Base-by-base conservation (phyloP, 2,797 vertebrate genomes). In the Adrianichthys oophorus region DNA sequence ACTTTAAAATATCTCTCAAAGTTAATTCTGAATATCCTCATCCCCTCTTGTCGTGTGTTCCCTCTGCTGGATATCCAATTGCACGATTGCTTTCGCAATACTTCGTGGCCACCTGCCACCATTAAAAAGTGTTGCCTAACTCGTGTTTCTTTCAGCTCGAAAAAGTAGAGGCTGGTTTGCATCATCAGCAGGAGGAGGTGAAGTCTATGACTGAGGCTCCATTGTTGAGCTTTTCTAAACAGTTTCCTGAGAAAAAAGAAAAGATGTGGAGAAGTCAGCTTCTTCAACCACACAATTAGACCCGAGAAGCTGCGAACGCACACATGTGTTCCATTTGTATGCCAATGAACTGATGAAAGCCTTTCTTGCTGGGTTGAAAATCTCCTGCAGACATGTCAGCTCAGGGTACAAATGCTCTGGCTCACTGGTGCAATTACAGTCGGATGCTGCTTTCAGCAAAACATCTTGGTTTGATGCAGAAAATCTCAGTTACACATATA, bases 171-270 rank as follows among this genome's bases (percentile, higher is more conserved):
- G 72, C 77, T 83, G 78, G 67, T 82, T 82, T 84, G 70, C 75
- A 81, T 85, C 83, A 86, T 72, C 70, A 68, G 72, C 32, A 52
- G 64, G 63, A 42, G 76, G 79, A 59, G 78, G 76, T 48, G 72
- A 73, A 82, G 79, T 74, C 74, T 83, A 3, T 51, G 74, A 89
- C 85, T 87, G 84, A 83, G 68, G 78, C 65, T 65, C 80, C 63
- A 81, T 86, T 91, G 86, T 88, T 83, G 59, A 79, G 61, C 78
- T 65, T 29, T 75, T 58, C 51, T 19, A 7, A 42, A 47, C 17
- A 54, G 10, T 60, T 73, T 76, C 70, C 32, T 3, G 1, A 53
- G 64, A 62, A 76, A 17, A n/a, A 37, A 29, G 26, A 29, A 29
- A 29, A 29, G 53, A 56, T 70, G 72, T 50, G 32, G 52, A 53